Conservation (phyloP, 2,113 vertebrate species). For the Campylomormyrus numenius region DNA sequence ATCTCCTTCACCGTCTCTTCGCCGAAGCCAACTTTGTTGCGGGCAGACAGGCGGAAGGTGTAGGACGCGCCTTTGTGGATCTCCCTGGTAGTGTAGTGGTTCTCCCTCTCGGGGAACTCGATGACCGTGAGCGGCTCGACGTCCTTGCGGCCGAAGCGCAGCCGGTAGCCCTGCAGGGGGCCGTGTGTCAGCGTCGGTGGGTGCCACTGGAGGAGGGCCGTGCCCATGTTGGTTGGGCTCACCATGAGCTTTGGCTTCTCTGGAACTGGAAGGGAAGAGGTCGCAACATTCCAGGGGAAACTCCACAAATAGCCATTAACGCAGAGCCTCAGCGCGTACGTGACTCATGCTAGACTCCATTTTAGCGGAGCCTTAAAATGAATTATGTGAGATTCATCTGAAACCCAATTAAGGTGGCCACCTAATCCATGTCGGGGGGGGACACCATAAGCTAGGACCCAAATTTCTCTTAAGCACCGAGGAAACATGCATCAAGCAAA, state of each 20-base stretch:
- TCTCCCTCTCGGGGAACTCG: constrained; percentile 90
- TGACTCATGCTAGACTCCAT: not conserved
- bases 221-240: constrained; percentile 96
- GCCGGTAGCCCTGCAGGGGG: constrained; percentile 84
- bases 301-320: not conserved
- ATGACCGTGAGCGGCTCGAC: constrained; percentile 76
- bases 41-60: constrained; percentile 85
- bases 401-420: not conserved
- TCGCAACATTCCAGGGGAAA: constrained; percentile 20
- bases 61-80: constrained; percentile 96
- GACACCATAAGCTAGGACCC: too few relatives aligned
- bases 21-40: constrained; percentile 95
- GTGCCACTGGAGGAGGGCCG: constrained; percentile 95
- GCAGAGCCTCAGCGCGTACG: not conserved
- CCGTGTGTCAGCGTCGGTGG: constrained; percentile 84
- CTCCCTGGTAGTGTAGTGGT: constrained; percentile 94
- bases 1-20: constrained; percentile 96
- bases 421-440: too few relatives aligned
- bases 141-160: constrained; percentile 91
- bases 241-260: constrained; percentile 91
- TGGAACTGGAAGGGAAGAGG: constrained; percentile 72
- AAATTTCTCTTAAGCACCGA: too few relatives aligned
- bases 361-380: not conserved
- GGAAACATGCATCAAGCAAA: too few relatives aligned
- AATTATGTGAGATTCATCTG: not conserved